Conservation (phyloP, 2,797 vertebrate genomes). For the Cryptoprocta ferox region DNA sequence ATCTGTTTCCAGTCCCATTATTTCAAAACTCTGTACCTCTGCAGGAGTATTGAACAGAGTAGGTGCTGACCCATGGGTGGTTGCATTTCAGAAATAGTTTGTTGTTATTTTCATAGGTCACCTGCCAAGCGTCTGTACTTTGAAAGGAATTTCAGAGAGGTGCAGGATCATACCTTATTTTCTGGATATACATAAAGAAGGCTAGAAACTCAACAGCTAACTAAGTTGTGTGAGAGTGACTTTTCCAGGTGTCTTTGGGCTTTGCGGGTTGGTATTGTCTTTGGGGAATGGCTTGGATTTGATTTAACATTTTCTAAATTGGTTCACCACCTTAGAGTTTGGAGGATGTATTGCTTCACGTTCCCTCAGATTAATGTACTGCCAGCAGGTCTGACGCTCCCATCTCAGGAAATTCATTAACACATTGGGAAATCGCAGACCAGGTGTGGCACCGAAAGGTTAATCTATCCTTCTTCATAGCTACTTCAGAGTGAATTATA, state of each 20-base stretch:
- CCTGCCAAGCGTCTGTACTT: not conserved
- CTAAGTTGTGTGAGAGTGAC: not conserved
- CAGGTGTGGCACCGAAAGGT: slow-evolving; percentile 77
- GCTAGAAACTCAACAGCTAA: not conserved
- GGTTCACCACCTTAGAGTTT: slow-evolving; percentile 71
- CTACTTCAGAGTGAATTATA: slow-evolving; percentile 70
- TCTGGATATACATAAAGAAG: not conserved
- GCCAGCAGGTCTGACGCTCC: slow-evolving; percentile 68
- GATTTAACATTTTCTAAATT: slow-evolving; percentile 81
- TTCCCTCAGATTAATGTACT: slow-evolving; percentile 76
- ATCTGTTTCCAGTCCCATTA: not conserved
- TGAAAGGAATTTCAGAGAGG: slow-evolving; percentile 20
- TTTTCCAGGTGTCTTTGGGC: slow-evolving; percentile 74
- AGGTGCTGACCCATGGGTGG: not conserved
- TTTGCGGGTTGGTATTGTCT: slow-evolving; percentile 65
- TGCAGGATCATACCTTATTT: not conserved
- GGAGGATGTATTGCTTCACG: slow-evolving; percentile 67
- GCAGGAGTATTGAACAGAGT: not conserved
- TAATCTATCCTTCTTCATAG: slow-evolving; percentile 75
- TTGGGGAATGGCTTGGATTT: slow-evolving; percentile 68
- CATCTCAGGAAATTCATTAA: slow-evolving; percentile 80
- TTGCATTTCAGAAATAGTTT: not conserved
- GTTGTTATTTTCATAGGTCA: not conserved
- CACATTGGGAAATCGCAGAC: slow-evolving; percentile 72
- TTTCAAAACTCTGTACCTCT: not conserved